Conservation (phyloP, 1,140 invertebrate genomes). For the Cotesia vestalis region DNA sequence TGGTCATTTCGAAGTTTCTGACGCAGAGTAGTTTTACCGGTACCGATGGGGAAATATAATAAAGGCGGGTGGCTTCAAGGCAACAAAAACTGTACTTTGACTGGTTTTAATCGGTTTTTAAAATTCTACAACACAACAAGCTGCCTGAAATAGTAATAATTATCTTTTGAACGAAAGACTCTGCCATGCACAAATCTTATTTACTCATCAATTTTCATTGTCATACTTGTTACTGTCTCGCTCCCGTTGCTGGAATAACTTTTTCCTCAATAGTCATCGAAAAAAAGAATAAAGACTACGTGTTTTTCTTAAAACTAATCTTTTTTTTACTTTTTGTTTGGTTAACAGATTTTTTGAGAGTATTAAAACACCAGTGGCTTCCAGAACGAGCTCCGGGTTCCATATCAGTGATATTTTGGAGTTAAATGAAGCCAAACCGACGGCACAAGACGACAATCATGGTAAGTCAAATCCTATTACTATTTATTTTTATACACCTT, state of each 20-base stretch:
- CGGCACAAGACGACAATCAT: constrained; percentile 52
- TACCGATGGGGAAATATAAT: constrained; percentile 8
- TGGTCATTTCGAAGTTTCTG: constrained; percentile 5
- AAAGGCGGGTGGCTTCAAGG: background rate
- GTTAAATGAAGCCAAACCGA: constrained; percentile 66
- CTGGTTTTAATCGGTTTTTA: constrained; percentile 48
- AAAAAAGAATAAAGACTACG: background rate
- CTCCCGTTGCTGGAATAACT: too few relatives aligned
- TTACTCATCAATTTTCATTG: background rate
- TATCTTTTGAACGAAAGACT: constrained; percentile 35
- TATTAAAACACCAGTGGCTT: constrained; percentile 63
- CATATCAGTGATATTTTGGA: constrained; percentile 81
- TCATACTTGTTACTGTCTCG: too few relatives aligned
- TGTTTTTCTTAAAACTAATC: constrained; percentile 22
- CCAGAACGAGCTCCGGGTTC: constrained; percentile 71
- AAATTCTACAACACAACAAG: too few relatives aligned
- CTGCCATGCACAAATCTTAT: background rate
- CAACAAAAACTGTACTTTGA: constrained; percentile 14
- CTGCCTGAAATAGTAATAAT: too few relatives aligned
- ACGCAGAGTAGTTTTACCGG: background rate
- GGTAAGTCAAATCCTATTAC: constrained; percentile 45
- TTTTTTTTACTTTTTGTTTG: constrained; percentile 8
- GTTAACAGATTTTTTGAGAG: constrained; percentile 66
- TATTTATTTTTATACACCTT: background rate
- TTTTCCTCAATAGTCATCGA: background rate